phyloP scores from a whole-genome alignment of 2,797 vertebrate genomes.

The Anguilla marmorata region DNA sequence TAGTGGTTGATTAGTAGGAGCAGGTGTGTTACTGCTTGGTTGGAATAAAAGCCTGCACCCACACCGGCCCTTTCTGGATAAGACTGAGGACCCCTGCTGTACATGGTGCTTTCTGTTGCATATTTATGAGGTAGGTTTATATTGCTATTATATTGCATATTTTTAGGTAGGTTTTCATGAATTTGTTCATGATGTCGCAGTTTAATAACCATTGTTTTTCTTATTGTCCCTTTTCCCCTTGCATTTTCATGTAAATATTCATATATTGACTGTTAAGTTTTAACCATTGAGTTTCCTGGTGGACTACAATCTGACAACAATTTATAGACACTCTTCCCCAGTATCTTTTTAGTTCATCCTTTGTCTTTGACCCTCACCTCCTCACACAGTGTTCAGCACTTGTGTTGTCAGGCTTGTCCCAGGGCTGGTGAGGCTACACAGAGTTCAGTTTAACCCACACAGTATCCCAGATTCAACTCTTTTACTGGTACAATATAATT shows the following conservation, averaged over 20 bases:
- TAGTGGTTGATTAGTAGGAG: too few species aligned
- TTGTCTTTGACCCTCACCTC: background rate
- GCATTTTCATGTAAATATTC: too few species aligned
- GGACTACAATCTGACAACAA: background rate
- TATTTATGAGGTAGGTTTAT: background rate
- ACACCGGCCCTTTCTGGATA: too few species aligned
- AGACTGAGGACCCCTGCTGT: background rate
- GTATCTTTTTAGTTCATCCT: background rate
- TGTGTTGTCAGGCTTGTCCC: background rate
- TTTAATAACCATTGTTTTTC: background rate
- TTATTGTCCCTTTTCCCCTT: background rate
- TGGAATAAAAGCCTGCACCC: too few species aligned
- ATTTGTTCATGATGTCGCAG: background rate
- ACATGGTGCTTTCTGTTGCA: background rate
- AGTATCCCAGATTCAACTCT: background rate
- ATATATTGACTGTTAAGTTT: background rate
- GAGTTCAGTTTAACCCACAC: background rate
- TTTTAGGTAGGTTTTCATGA: too few species aligned
- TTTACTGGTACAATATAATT: background rate
- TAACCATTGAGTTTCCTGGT: background rate
- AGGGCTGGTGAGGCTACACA: background rate
- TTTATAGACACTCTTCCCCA: background rate
- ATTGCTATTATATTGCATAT: too few species aligned
- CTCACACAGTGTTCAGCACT: background rate
- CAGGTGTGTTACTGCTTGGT: too few species aligned